Base-by-base conservation (phyloP, 2,888 invertebrate genomes). In the Smittia aterrima region DNA sequence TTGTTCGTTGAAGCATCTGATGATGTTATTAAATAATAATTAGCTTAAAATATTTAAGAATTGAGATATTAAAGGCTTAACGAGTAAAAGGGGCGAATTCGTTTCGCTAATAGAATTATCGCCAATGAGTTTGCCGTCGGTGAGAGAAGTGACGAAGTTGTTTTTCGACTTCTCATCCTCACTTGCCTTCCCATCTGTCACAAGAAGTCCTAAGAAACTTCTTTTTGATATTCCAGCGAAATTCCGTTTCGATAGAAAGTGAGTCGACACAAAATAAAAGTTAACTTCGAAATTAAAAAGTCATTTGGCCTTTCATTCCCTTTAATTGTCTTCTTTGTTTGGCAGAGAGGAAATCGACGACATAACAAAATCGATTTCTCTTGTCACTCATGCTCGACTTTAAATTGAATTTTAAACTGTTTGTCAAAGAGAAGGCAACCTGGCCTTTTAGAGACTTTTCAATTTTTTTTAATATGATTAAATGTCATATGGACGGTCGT, bases 11-110 rank as follows among this genome's bases (percentile, higher is more conserved):
- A 47, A 68, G 41, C 24, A n/a, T 54, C 54, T 32, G 71, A 71
- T 71, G 71, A 71, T 71, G 71, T 71, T 71, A 71, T 54, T 71
- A 71, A 71, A 71, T 22, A 71, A 54, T 71, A 71, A 71, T 71
- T 71, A 71, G 71, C 54, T 18, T 16, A 24, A 71, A 71, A 71
- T 71, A 58, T 71, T 54, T 71, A 11, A 11, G 58, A 71, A 71
- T 71, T 71, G 54, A 71, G 71, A 71, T 71, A 58, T 71, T 71
- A 71, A 32, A 71, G 41, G 25, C 16, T 16, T 47, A 47, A 47
- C 47, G 16, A 47, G 47, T 9, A 47, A 47, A 47, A 47, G n/a
- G 2, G n/a, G 9, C 47, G 3, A 47, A 47, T 47, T 47, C 11
- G 47, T 47, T 47, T 6, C 47, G 47, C 47, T 47, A 2, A n/a